Base-by-base conservation (phyloP, 2,113 vertebrate species). In the Axis porcinus region DNA sequence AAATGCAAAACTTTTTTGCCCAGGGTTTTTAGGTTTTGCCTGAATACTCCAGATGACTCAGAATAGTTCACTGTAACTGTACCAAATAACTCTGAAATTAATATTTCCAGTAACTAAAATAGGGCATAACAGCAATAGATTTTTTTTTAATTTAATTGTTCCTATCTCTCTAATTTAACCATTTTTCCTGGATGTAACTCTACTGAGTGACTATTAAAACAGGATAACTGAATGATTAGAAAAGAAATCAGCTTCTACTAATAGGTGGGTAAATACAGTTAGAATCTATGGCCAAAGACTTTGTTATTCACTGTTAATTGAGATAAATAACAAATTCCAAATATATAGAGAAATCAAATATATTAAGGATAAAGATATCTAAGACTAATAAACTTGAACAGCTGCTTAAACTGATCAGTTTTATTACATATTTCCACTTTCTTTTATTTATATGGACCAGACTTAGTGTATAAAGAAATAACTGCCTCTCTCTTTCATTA, bases 241-340 rank as follows among this genome's bases (percentile, higher is more conserved):
- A 94, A 92, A 36, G 33, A 95, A 55, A 60, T 87, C 12, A 58
- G 4, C 23, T 92, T 83, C 14, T 55, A 50, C 64, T 5, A 43
- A 4, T n/a, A 76, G 21, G 4, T 6, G 3, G 3, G 28, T 21
- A 90, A 11, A 86, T 21, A 89, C 0, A 78, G 12, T 55, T 17
- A 91, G 54, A 58, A 93, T 43, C 54, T 95, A 97, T 79, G n/a
- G 88, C 0, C 36, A 97, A 92, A 90, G 43, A 58, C 36, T 91
- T 74, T 67, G 50, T 30, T 85, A 25, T 64, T 47, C 27, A 84
- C 4, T 7, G 23, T 82, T 70, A 96, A 79, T 12, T 88, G 13
- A 74, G 15, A 74, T 58, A 90, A 81, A 81, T 79, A 57, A 47
- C 6, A 86, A 16, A 79, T 94, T 57, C 13, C 5, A 88, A 85